Base-by-base conservation (phyloP, 2,888 invertebrate genomes). In the Pristionchus entomophagus region DNA sequence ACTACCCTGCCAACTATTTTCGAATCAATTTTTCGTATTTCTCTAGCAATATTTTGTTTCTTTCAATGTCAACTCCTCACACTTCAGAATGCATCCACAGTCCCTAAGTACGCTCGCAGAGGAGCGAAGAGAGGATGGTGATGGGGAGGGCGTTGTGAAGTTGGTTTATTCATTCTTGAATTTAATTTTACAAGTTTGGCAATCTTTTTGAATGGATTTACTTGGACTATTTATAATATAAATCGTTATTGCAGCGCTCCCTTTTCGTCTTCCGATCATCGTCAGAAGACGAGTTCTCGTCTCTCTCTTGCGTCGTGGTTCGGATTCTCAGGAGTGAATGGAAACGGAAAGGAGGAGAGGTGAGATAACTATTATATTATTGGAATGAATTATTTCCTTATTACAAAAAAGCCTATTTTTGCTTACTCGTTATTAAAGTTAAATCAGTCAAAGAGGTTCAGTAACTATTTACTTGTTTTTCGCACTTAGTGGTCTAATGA, bases 281-380 rank as follows among this genome's bases (percentile, higher is more conserved):
- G 51, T 2, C 29, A 45, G 22, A 78, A 78, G 78, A 29, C 49
- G 19, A 17, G 22, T 10, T 81, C 81, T 5, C 81, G 81, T 5
- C 81, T 81, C 38, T 81, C 81, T 17, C 56, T 81, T 35, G 81
- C 56, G 1, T 56, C 53, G 10, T 81, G 81, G 81, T 81, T 81
- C 56, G 81, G 81, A 29, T 81, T 81, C 56, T 49, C 78, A 12
- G 49, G 49, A 26, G 29, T 29, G 2, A 78, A 78, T 49, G 51
- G 51, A 29, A 51, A 78, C n/a, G 78, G 51, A 45, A 45, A 26
- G 49, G 69, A 69, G 69, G 69, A 69, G 22, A 35, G 69, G 69
- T 69, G 1, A 12, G 69, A 5, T 26, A 3, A 10, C 29, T n/a
- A n/a, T n/a, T n/a, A n/a, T n/a, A n/a, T n/a, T n/a, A n/a, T n/a